Conservation (phyloP, 2,113 vertebrate species). For the Podarcis raffonei region DNA sequence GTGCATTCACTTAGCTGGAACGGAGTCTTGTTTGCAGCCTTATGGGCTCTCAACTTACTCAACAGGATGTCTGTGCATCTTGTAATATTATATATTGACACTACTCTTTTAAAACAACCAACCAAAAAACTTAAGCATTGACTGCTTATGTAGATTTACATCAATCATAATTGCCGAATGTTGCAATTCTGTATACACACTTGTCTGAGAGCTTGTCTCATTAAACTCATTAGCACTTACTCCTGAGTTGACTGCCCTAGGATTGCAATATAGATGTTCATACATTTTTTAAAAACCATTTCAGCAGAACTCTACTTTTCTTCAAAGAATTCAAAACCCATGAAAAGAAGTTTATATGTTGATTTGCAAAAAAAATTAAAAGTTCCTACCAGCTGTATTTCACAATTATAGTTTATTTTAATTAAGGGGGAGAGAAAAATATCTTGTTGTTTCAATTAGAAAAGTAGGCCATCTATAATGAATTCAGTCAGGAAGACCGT, state of each 20-base stretch:
- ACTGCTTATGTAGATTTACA: neutral
- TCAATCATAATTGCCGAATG: neutral
- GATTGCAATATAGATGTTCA: neutral
- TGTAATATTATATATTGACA: neutral
- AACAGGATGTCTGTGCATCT: neutral
- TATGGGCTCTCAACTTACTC: neutral
- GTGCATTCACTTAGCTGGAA: too few relatives aligned
- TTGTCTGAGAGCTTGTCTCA: neutral
- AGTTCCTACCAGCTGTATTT: slow-evolving; percentile 1
- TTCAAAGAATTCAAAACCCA: neutral
- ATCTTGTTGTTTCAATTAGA: slow-evolving; percentile 58
- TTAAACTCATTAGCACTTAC: neutral
- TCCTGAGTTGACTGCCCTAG: neutral
- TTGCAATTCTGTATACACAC: neutral
- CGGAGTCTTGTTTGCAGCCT: neutral
- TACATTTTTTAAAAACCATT: neutral
- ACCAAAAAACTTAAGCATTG: neutral
- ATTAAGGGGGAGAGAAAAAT: slow-evolving; percentile 22
- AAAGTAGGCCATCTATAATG: slow-evolving; percentile 56
- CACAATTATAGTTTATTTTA: slow-evolving; percentile 29
- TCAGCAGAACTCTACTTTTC: neutral
- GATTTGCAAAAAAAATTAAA: neutral
- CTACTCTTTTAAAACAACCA: neutral
- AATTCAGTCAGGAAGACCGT: slow-evolving; percentile 62
- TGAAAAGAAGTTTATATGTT: neutral